Conservation (phyloP, 2,113 vertebrate genomes). For the Takifugu flavidus region DNA sequence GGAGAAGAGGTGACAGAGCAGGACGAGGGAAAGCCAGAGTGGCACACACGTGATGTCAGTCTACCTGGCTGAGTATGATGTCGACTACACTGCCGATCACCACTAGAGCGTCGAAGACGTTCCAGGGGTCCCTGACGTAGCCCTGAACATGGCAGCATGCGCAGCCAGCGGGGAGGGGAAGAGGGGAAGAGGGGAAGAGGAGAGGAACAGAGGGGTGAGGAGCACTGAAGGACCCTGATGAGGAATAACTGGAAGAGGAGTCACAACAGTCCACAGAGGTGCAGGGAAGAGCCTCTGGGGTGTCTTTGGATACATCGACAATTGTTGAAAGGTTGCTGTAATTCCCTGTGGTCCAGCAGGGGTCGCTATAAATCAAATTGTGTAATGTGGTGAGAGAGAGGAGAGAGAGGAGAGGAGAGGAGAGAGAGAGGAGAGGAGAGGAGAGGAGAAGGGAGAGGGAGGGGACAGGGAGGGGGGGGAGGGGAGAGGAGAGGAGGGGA, state of each 20-base stretch:
- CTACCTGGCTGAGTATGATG: constrained; percentile 99
- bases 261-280: constrained; percentile 7
- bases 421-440: too few species aligned
- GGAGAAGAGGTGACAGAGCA: constrained; percentile 23
- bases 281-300: background rate
- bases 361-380: too few species aligned
- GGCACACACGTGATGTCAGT: constrained; percentile 81
- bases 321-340: too few species aligned
- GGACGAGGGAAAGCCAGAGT: constrained; percentile 53
- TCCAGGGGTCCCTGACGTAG: constrained; percentile 98
- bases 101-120: constrained; percentile 99
- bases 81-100: constrained; percentile 99
- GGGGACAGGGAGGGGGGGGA: background rate
- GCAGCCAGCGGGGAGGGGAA: constrained; percentile 66
- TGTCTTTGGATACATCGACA: too few species aligned
- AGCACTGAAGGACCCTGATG: constrained; percentile 16
- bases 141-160: constrained; percentile 86
- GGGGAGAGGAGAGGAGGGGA: constrained; percentile 1
- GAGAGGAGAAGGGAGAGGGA: background rate
- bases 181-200: constrained; percentile 7
- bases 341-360: too few species aligned
- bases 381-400: background rate
- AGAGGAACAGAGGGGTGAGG: constrained; percentile 6
- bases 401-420: background rate
- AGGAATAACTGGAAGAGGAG: constrained; percentile 7